Evolutionary conservation across 2,113 vertebrate species (phyloP), one percentile per base, ranked within the genome.

Genomic region (Platycercus adscitus): DNA sequence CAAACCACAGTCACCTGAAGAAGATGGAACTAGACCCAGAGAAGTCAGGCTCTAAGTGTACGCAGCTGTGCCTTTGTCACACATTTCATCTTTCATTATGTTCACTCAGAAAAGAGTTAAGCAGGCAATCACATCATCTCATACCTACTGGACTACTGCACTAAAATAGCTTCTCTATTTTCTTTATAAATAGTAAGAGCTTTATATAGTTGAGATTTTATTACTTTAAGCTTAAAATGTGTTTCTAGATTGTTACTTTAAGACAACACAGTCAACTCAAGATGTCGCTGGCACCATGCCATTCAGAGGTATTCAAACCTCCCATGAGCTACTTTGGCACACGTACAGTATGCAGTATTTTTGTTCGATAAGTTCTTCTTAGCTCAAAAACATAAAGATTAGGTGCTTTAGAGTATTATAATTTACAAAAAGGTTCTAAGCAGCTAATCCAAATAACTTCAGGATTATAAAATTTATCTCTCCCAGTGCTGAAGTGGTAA

Each of bases 391-490:
- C 3, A 8, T 78, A 56, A 91, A 95, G 92, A 52, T 20, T 1
- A 86, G 82, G 82, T 71, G 73, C 33, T 92, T 86, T 64, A 66
- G 66, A 91, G 58, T 33, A 70, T 68, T 81, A 66, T 33, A 89
- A 95, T 95, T 94, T 91, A 83, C 78, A 92, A 86, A 93, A 95
- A 87, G 52, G 64, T 77, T 92, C 95, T 70, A 94, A 86, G 84
- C 29, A 90, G 56, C 64, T 95, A 95, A 96, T 88, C 81, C 79
- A 90, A 89, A 91, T 88, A 93, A 91, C 52, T 92, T 92, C 28
- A 79, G 77, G 77, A 91, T 94, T 95, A 89, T 82, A 95, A 96
- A 86, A 96, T 88, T 93, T 95, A 63, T 94, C 71, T 95, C 44
- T 93, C 72, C 47, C 79, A 53, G 12, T 1, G 6, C 1, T 72